Evolutionary conservation across 2,888 invertebrate species (phyloP).

Genomic region (Drosophila ezoana): DNA sequence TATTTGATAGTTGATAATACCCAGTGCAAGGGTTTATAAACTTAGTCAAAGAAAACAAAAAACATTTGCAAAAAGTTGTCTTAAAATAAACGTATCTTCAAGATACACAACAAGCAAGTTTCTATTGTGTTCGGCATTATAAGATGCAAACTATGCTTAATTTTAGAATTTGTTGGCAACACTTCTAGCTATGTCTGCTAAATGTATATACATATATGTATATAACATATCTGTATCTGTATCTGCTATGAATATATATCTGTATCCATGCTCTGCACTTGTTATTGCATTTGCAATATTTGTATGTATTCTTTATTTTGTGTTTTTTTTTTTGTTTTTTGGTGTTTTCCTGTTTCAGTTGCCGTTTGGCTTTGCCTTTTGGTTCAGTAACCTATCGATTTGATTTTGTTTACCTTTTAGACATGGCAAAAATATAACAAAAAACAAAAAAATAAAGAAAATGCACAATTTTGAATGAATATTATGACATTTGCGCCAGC

Average conservation of each 20-base stretch:
- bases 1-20: too few relatives aligned
- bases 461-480: slow-evolving; percentile 38
- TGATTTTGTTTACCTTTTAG: slow-evolving; percentile 55
- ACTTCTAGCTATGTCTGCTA: slow-evolving; percentile 19
- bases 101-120: slow-evolving; percentile 18
- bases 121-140: slow-evolving; percentile 51
- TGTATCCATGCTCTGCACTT: slow-evolving; percentile 5
- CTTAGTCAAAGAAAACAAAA: background rate
- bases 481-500: slow-evolving; percentile 36
- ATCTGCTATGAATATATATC: slow-evolving; percentile 5
- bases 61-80: slow-evolving; percentile 6
- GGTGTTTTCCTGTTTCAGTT: slow-evolving; percentile 34
- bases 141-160: slow-evolving; percentile 51
- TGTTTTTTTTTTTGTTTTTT: background rate
- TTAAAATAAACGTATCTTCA: slow-evolving; percentile 40
- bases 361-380: slow-evolving; percentile 43
- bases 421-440: slow-evolving; percentile 20
- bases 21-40: background rate
- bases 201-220: background rate
- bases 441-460: slow-evolving; percentile 14
- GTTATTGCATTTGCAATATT: slow-evolving; percentile 46
- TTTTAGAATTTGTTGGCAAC: slow-evolving; percentile 62
- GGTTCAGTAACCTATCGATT: slow-evolving; percentile 74
- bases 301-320: slow-evolving; percentile 3
- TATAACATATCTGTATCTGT: background rate